phyloP scores from a whole-genome alignment of 2,113 vertebrate species.

The Sceloporus tristichus region DNA sequence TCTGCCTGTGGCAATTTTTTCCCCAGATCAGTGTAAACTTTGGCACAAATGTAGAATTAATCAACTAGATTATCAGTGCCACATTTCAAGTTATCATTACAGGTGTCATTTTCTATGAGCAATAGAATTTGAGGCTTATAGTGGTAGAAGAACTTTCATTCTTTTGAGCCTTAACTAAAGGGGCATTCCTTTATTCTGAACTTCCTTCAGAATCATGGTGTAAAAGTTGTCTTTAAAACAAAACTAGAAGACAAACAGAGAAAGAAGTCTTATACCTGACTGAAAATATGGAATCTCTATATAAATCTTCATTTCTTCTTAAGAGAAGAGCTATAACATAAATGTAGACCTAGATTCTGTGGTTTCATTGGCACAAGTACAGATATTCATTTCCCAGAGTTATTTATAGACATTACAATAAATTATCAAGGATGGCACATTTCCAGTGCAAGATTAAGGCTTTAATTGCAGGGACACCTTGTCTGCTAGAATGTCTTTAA shows the following conservation, averaged over 20 bases:
- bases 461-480: neutral
- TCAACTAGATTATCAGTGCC: too few species aligned
- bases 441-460: neutral
- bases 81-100: too few species aligned
- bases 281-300: conserved; percentile 39
- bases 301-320: conserved; percentile 41
- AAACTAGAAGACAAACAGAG: conserved; percentile 33
- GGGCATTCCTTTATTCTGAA: neutral
- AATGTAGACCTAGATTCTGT: conserved; percentile 37
- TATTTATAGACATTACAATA: conserved; percentile 17
- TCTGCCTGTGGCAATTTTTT: too few species aligned
- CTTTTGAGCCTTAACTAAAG: neutral
- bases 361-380: conserved; percentile 7
- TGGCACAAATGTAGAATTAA: too few species aligned
- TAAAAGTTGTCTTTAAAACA: neutral
- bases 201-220: neutral
- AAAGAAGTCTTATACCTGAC: conserved; percentile 49
- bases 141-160: neutral
- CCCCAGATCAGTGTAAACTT: too few species aligned
- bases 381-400: conserved; percentile 24
- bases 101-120: neutral
- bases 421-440: neutral
- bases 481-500: conserved; percentile 1
- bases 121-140: neutral
- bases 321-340: conserved; percentile 53